Conservation (phyloP, 2,113 vertebrate species). For the Lophotis ruficrista region DNA sequence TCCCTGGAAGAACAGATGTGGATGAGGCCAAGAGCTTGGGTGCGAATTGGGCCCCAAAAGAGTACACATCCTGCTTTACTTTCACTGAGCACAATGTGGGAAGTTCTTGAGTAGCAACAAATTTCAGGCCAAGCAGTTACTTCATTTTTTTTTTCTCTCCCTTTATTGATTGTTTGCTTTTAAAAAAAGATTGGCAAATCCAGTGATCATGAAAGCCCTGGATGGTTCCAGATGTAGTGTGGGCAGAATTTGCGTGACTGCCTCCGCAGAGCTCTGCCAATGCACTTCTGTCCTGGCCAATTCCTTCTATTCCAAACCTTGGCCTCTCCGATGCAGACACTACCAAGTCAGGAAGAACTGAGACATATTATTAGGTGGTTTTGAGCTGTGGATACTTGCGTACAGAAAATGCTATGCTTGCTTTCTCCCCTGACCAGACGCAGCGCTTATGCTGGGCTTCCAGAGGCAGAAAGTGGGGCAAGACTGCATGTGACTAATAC, state of each 20-base stretch:
- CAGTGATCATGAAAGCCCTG: constrained; percentile 2
- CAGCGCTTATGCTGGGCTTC: not conserved
- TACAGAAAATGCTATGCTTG: constrained; percentile 56
- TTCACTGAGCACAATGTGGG: not conserved
- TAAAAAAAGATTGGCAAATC: not conserved
- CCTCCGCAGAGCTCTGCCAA: constrained; percentile 31
- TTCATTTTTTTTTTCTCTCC: not conserved
- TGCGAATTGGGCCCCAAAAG: not conserved
- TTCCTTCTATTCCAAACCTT: constrained; percentile 4
- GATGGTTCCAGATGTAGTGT: not conserved
- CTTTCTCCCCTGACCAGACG: not conserved
- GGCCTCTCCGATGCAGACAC: constrained; percentile 19
- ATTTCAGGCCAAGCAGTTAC: not conserved
- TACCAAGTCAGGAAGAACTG: constrained; percentile 36
- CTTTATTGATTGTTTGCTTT: constrained; percentile 41
- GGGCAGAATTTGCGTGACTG: constrained; percentile 28
- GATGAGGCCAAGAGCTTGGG: not conserved
- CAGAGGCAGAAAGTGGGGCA: not conserved
- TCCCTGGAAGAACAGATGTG: not conserved
- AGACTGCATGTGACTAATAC: not conserved
- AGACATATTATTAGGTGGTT: constrained; percentile 55
- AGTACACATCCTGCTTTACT: not conserved
- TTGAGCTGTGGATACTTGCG: constrained; percentile 41
- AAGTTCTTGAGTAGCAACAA: not conserved
- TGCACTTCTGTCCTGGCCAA: constrained; percentile 28